These are phyloP conservation scores for Drosophila murphyi DNA, from an alignment of 1,140 invertebrate genomes.

Conservation along the genomic window DNA sequence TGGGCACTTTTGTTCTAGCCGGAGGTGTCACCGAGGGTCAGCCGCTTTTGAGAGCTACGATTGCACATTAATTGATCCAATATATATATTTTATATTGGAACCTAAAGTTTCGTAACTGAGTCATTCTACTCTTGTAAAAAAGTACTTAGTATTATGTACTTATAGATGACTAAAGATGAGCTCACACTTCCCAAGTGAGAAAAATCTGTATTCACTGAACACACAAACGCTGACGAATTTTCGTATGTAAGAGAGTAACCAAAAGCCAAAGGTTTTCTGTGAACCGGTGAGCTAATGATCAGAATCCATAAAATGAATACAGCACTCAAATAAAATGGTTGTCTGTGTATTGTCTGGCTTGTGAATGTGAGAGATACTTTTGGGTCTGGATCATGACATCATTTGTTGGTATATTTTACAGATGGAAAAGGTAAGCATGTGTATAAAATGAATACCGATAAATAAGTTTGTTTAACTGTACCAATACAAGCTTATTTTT, in stretches of 20 bases:
- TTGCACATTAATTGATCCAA: conserved; percentile 67
- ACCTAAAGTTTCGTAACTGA: conserved; percentile 9
- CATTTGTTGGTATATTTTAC: conserved; percentile 54
- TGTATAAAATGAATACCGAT: neutral
- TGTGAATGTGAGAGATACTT: conserved; percentile 55
- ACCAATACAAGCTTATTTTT: conserved; percentile 26
- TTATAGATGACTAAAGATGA: conserved; percentile 51
- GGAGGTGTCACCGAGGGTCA: conserved; percentile 71
- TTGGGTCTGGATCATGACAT: conserved; percentile 61
- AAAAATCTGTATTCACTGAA: conserved; percentile 19
- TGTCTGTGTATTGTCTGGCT: conserved; percentile 11
- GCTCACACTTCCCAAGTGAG: conserved; percentile 44
- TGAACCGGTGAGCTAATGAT: conserved; percentile 71
- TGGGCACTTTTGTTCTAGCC: conserved; percentile 16
- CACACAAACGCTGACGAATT: conserved; percentile 49
- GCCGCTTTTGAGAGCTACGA: conserved; percentile 28
- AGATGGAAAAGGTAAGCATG: conserved; percentile 2
- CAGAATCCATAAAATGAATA: conserved; percentile 50
- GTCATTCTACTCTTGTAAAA: neutral
- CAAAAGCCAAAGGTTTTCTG: conserved; percentile 44
- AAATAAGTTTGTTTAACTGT: neutral
- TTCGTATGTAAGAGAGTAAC: conserved; percentile 51
- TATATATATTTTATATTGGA: conserved; percentile 35
- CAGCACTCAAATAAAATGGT: conserved; percentile 39
- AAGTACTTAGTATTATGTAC: conserved; percentile 10